Percentiles rank a stretch among this genome's conserved stretches.
phyloP scores from a whole-genome alignment of 2,888 invertebrate genomes.

The Lochmaea capreae region DNA sequence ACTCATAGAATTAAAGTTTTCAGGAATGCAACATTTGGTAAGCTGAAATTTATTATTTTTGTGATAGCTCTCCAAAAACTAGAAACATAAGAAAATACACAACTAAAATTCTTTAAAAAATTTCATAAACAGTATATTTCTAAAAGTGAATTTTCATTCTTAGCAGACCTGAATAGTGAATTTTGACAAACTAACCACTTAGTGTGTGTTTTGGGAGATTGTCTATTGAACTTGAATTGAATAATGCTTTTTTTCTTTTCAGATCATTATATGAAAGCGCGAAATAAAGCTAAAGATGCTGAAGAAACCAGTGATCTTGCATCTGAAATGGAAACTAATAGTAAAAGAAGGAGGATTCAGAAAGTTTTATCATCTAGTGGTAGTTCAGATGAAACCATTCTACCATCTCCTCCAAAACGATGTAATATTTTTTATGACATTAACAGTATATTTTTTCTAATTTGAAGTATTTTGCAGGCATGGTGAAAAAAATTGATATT shows the following conservation, averaged over 20 bases:
- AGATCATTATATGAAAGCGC: conserved; percentile 24
- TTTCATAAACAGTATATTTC: conserved; percentile 17
- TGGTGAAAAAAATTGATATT: not conserved
- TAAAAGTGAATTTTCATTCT: conserved; percentile 13
- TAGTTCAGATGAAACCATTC: conserved; percentile 26
- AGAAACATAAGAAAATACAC: not conserved
- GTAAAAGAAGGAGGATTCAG: conserved; percentile 25
- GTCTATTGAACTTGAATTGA: not conserved
- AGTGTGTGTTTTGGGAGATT: not conserved
- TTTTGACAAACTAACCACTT: conserved; percentile 11
- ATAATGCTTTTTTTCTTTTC: conserved; percentile 13
- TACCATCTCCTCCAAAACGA: conserved; percentile 18
- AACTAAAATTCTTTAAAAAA: conserved; percentile 1
- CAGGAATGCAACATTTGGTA: not conserved
- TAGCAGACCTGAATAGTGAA: conserved; percentile 17
- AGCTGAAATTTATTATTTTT: not conserved
- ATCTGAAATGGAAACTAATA: conserved; percentile 15
- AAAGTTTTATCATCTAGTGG: conserved; percentile 27
- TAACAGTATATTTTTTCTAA: conserved; percentile 20
- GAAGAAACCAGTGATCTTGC: too few species aligned
- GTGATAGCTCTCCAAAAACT: not conserved
- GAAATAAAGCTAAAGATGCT: not conserved
- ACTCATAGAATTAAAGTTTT: too few species aligned
- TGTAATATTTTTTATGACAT: conserved; percentile 24
- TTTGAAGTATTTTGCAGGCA: conserved; percentile 26